phyloP scores from a whole-genome alignment of 2,113 vertebrate genomes.

The Actenoides lindsayi region DNA sequence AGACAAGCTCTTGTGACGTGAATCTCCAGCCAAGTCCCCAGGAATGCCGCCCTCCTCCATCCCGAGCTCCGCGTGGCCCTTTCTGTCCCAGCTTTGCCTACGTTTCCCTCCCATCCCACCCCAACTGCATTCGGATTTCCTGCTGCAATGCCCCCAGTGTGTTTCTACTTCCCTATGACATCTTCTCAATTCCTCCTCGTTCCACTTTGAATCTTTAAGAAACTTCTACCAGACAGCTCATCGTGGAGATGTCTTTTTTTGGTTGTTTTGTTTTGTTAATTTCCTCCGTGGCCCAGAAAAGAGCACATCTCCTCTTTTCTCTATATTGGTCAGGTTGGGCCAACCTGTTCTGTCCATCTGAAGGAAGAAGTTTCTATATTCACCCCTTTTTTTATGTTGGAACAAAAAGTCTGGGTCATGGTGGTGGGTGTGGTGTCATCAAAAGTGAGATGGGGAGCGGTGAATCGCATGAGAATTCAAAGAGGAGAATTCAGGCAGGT shows the following conservation, averaged over 20 bases:
- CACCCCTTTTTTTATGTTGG: background rate
- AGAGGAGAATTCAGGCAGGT: background rate
- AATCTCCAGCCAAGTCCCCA: background rate
- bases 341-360: no score
- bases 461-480: background rate
- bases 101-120: background rate
- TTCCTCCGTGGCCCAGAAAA: background rate
- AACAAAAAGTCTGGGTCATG: background rate
- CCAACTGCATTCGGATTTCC: background rate
- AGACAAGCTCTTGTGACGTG: background rate
- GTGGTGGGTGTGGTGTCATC: fast-evolving
- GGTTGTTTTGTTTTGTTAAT: background rate
- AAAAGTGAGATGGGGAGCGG: background rate
- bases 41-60: background rate
- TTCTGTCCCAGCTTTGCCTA: background rate
- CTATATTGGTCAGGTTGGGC: background rate
- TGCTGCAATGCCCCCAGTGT: background rate
- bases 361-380: background rate
- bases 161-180: background rate
- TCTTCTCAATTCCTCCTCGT: background rate
- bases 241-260: no score
- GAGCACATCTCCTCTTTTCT: background rate
- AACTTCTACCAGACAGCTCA: background rate
- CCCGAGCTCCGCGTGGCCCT: background rate
- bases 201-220: background rate